These are phyloP conservation scores for Acanthis flammea DNA, from an alignment of 2,797 vertebrate species.

Conservation along the genomic window DNA sequence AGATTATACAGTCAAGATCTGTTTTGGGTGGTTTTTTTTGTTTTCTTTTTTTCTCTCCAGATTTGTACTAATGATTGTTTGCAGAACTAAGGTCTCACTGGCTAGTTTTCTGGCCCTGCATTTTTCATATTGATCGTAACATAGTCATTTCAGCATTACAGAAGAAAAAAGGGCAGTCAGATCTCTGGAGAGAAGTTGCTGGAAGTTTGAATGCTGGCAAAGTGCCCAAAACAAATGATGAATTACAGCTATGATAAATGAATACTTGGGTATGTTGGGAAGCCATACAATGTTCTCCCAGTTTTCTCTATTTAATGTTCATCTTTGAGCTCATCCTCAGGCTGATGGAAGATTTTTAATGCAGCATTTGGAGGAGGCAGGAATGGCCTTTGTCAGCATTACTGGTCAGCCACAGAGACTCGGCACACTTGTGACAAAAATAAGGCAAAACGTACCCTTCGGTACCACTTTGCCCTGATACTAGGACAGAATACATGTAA, in stretches of 20 bases:
- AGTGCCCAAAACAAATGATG: not conserved
- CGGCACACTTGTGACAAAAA: not conserved
- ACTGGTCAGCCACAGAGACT: not conserved
- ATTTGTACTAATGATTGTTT: conserved; percentile 52
- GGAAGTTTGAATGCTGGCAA: not conserved
- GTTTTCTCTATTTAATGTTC: not conserved
- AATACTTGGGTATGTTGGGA: not conserved
- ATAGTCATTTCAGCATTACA: conserved; percentile 12
- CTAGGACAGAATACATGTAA: not conserved
- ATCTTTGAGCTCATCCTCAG: not conserved
- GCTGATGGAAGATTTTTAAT: not conserved
- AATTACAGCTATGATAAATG: not conserved
- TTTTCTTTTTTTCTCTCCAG: not conserved
- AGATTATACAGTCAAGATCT: conserved; percentile 53
- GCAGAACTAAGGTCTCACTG: conserved; percentile 46
- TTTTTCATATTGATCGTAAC: conserved; percentile 49
- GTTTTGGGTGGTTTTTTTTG: not conserved
- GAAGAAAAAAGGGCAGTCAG: conserved; percentile 28
- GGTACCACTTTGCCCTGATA: not conserved
- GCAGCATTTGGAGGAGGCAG: not conserved
- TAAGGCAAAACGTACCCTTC: not conserved
- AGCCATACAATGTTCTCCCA: not conserved
- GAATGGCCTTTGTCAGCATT: not conserved
- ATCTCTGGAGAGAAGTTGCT: not conserved
- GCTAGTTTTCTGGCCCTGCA: not conserved